A percentile compares a stretch with the other conserved stretches of the same genome.
Conservation (phyloP, 2,888 invertebrate species). For the Eupithecia subumbrata region DNA sequence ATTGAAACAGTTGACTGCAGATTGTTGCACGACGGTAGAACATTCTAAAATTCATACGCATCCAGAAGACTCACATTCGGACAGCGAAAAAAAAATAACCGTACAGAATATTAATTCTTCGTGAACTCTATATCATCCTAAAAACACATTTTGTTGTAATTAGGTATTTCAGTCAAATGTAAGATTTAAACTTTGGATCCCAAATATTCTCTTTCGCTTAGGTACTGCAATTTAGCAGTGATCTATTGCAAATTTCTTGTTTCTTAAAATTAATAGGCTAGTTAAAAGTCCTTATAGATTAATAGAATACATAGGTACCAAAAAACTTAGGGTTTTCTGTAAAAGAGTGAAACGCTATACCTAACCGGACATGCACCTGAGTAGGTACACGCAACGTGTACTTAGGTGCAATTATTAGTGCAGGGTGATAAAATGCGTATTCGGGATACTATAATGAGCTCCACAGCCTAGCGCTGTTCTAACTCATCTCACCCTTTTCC, state of each 20-base stretch:
- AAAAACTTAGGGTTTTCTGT: neutral
- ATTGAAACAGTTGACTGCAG: too few relatives aligned
- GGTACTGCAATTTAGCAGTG: slow-evolving; percentile 4
- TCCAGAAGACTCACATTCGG: neutral
- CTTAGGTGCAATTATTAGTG: neutral
- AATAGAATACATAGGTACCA: neutral
- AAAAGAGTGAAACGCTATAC: neutral
- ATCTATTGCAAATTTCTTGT: slow-evolving; percentile 16
- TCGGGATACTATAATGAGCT: neutral
- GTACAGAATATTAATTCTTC: neutral
- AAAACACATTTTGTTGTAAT: neutral
- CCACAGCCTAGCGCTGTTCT: neutral
- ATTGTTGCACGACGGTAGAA: neutral
- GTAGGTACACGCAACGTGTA: neutral
- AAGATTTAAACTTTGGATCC: slow-evolving; percentile 6
- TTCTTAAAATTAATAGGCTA: slow-evolving; percentile 8
- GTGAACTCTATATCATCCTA: neutral
- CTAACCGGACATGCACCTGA: neutral
- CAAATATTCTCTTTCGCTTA: slow-evolving; percentile 11
- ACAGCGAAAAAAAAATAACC: neutral
- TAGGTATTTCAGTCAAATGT: neutral
- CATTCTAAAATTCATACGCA: neutral
- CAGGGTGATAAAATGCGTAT: neutral
- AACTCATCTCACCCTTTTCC: neutral
- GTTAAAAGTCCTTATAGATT: slow-evolving; percentile 6